Conservation (phyloP, 2,797 vertebrate species). For the Coilia nasus region DNA sequence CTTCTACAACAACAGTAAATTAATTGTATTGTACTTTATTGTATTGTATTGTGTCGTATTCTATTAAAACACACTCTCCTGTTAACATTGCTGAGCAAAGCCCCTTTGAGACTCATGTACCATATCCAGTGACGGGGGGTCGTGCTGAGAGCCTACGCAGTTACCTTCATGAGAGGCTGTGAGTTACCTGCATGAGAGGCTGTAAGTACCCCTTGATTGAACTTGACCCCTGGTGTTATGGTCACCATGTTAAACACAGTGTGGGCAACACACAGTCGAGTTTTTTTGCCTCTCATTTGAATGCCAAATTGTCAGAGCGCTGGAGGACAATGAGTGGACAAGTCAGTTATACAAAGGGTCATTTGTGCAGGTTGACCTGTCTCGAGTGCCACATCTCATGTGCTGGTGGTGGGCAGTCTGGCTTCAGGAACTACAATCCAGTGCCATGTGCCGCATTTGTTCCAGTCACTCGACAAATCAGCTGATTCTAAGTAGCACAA, state of each 20-base stretch:
- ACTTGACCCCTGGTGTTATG: not conserved
- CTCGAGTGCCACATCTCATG: not conserved
- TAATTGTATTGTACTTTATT: no score
- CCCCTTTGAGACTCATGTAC: no score
- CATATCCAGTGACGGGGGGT: not conserved
- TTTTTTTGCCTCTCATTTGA: constrained; percentile 23
- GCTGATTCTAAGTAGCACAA: no score
- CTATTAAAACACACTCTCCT: no score
- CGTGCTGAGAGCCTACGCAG: not conserved
- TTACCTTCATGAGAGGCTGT: not conserved
- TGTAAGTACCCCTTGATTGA: not conserved
- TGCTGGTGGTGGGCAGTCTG: no score
- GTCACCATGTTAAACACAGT: constrained; percentile 14
- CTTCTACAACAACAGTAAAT: no score
- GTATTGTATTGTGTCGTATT: no score
- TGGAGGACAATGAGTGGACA: not conserved
- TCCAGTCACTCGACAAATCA: no score
- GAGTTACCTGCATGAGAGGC: not conserved
- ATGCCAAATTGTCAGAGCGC: constrained; percentile 18
- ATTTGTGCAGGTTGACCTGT: constrained; percentile 15
- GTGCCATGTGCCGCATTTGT: no score
- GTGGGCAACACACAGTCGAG: not conserved
- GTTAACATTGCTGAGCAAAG: not conserved
- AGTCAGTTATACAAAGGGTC: constrained; percentile 20
- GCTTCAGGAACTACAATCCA: no score